A percentile compares a stretch with the other conserved stretches of the same genome.
Conservation (phyloP, 2,113 vertebrate species). For the Meles meles region DNA sequence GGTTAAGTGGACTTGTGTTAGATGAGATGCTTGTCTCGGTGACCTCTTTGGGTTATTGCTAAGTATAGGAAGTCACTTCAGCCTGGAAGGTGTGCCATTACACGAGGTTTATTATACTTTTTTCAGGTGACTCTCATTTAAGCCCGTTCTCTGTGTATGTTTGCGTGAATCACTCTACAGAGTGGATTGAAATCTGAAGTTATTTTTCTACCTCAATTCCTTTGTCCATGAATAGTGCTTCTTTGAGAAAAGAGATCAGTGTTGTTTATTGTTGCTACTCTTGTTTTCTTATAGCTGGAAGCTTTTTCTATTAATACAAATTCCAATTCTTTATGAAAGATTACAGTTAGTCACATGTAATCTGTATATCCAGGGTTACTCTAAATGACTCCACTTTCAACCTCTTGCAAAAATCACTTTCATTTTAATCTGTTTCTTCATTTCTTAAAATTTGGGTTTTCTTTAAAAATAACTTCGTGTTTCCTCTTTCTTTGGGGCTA, state of each 20-base stretch:
- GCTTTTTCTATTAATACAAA: constrained; percentile 25
- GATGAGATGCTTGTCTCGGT: not conserved
- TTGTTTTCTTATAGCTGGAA: constrained; percentile 42
- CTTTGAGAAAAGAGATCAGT: not conserved
- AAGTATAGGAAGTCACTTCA: not conserved
- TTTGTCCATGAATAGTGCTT: constrained; percentile 41
- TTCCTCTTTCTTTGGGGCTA: constrained; percentile 55
- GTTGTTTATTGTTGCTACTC: constrained; percentile 36
- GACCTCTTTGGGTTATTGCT: not conserved
- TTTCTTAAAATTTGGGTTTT: constrained; percentile 55
- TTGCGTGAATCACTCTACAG: not conserved
- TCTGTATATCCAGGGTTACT: constrained; percentile 13
- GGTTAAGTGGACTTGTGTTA: not conserved
- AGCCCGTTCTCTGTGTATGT: not conserved
- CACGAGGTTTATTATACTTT: not conserved
- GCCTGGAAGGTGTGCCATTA: not conserved
- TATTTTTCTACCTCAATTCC: constrained; percentile 56
- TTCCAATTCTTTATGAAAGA: constrained; percentile 34
- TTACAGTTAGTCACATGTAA: not conserved
- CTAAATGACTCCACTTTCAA: not conserved
- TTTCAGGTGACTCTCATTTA: not conserved
- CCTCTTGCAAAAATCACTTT: constrained; percentile 21
- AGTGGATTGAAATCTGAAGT: constrained; percentile 56
- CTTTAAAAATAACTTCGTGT: constrained; percentile 52
- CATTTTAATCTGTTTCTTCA: constrained; percentile 38